These are phyloP conservation scores for Conopomorpha cramerella DNA, from an alignment of 1,140 invertebrate species.

Conservation along the genomic window DNA sequence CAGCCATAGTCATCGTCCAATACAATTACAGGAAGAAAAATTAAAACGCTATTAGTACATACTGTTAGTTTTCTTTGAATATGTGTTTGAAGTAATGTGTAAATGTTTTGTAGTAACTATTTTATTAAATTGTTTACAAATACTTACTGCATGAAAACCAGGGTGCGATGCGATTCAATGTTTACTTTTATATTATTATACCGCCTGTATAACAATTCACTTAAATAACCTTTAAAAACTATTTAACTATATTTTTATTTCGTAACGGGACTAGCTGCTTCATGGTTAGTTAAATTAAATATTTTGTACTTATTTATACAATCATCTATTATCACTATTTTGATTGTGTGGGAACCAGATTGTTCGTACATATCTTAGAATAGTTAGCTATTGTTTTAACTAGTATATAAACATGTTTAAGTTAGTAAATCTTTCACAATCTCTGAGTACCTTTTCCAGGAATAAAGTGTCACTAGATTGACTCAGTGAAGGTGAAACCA, in stretches of 20 bases:
- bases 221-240: slow-evolving; percentile 22
- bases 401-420: too few species aligned
- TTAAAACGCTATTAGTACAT: slow-evolving; percentile 58
- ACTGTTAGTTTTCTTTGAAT: slow-evolving; percentile 58
- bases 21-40: slow-evolving; percentile 58
- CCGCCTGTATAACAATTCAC: slow-evolving; percentile 1
- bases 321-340: slow-evolving; percentile 46
- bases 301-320: slow-evolving; percentile 55
- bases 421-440: too few species aligned
- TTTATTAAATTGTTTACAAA: slow-evolving; percentile 50
- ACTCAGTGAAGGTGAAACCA: too few species aligned
- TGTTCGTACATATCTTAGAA: slow-evolving; percentile 17
- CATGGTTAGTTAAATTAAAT: slow-evolving; percentile 48
- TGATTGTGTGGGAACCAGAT: slow-evolving; percentile 45
- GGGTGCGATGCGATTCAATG: slow-evolving; percentile 45
- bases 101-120: slow-evolving; percentile 27
- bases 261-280: slow-evolving; percentile 50
- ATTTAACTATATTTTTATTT: slow-evolving; percentile 25
- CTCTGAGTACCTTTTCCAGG: too few species aligned
- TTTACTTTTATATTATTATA: background rate
- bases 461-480: too few species aligned
- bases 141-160: slow-evolving; percentile 55
- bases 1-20: slow-evolving; percentile 55
- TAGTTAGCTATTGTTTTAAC: too few species aligned
- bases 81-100: slow-evolving; percentile 54